These are phyloP conservation scores for Nomia melanderi DNA, from an alignment of 1,140 invertebrate species.

Conservation along the genomic window DNA sequence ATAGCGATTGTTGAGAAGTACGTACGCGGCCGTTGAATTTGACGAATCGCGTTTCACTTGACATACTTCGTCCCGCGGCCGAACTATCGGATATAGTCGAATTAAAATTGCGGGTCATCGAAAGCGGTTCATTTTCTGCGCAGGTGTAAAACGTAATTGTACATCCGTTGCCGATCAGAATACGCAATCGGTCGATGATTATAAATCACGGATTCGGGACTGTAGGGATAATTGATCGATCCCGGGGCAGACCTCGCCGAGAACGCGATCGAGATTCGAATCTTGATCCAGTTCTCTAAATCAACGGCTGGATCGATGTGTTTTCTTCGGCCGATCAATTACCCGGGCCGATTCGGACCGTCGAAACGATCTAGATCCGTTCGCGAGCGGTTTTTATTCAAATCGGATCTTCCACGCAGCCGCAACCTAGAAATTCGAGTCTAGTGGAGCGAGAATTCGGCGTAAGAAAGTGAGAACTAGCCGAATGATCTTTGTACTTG, in stretches of 20 bases:
- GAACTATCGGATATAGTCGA: conserved; percentile 1
- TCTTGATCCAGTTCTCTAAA: neutral
- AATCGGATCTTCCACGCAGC: neutral
- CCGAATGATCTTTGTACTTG: too few relatives aligned
- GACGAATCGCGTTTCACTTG: conserved; percentile 35
- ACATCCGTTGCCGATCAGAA: neutral
- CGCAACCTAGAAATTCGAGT: conserved; percentile 2
- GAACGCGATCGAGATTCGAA: neutral
- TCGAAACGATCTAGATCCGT: neutral
- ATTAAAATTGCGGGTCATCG: conserved; percentile 10
- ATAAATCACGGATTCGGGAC: neutral
- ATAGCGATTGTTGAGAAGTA: conserved; percentile 15
- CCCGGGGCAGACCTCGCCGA: neutral
- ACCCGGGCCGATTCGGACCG: neutral
- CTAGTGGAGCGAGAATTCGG: neutral
- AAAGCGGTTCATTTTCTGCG: neutral
- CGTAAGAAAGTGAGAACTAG: neutral
- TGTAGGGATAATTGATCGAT: neutral
- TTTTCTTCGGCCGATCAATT: conserved; percentile 1
- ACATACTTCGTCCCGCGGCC: conserved; percentile 8
- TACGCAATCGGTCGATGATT: neutral
- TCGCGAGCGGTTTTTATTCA: neutral
- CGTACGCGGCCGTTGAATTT: neutral
- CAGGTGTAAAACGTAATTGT: neutral
- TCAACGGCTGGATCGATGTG: neutral